Base-by-base conservation (phyloP, 2,888 invertebrate species). In the Schrankia costaestrigalis region DNA sequence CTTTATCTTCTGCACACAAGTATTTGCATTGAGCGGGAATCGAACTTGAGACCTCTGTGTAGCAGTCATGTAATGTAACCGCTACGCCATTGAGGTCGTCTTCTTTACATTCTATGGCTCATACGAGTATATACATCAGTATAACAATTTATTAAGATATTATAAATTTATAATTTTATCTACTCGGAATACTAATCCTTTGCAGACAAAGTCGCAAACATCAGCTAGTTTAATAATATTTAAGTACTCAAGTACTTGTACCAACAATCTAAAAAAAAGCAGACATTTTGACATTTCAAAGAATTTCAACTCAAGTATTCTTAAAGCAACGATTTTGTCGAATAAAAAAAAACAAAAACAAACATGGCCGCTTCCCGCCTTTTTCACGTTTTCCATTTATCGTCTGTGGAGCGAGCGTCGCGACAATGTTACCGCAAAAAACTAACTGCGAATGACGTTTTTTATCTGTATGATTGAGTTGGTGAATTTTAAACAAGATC, bases 321-420 rank as follows among this genome's bases (percentile, higher is more conserved):
- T 43, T 44, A 38, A 26, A 30, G 37, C 41, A 27, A 22, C 11
- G 26, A 41, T 41, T 46, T 28, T 19, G 31, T 18, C 26, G 22
- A 13, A 22, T n/a, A 26, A 41, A 44, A 42, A 45, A 42, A 45
- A 39, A 45, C 23, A 45, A 42, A 45, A 39, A 45, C 23, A 26
- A 50, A 50, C 40, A 48, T 54, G 57, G 55, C 48, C 11, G 42
- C 14, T 36, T 41, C 46, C 56, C 56, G 54, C 57, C 57, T 36
- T 54, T 56, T 54, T 28, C 44, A 14, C 56, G 56, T 56, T 40
- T 31, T 9, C 48, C 40, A 52, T 56, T 51, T 43, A 49, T 52
- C 41, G 42, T 49, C 34, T 31, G 35, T 31, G 28, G 32, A 40
- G 30, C 37, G 36, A 39, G 37, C 26, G 2, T 25, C 13, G 25